A percentile compares a stretch with the other conserved stretches of the same genome.
Evolutionary conservation across 1,140 invertebrate species (phyloP).

Genomic region (Aphidius gifuensis): DNA sequence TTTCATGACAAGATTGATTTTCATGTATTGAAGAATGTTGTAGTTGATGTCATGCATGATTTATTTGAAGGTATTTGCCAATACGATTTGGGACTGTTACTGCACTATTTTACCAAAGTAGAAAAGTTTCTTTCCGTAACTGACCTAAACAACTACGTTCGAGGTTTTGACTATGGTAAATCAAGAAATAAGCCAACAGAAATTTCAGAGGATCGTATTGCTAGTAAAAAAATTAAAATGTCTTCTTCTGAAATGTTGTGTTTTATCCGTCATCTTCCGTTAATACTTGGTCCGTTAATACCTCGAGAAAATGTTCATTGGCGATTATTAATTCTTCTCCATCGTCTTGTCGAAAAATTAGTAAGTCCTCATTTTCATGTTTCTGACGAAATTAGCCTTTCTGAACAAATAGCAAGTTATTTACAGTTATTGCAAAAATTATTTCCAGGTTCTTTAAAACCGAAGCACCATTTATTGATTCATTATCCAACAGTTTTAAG

Average conservation of each 20-base stretch:
- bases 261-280: constrained; percentile 31
- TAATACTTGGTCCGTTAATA: constrained; percentile 31
- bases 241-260: constrained; percentile 32
- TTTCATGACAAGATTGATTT: constrained; percentile 22
- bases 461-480: background rate
- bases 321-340: constrained; percentile 26
- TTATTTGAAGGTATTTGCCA: constrained; percentile 33
- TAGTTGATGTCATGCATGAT: constrained; percentile 37
- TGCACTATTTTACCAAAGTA: constrained; percentile 28
- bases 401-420: background rate
- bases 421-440: background rate
- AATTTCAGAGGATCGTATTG: constrained; percentile 23
- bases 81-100: constrained; percentile 31
- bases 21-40: constrained; percentile 31
- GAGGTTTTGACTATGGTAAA: constrained; percentile 23
- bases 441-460: background rate
- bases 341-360: constrained; percentile 25
- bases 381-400: background rate
- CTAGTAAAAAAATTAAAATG: constrained; percentile 22
- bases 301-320: constrained; percentile 23
- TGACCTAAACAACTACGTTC: constrained; percentile 27
- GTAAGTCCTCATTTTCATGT: constrained; percentile 4
- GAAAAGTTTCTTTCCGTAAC: constrained; percentile 30
- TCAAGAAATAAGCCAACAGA: constrained; percentile 27
- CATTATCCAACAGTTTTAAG: constrained; percentile 23